Base-by-base conservation (phyloP, 1,140 invertebrate species). In the Euura saliciscinereae region DNA sequence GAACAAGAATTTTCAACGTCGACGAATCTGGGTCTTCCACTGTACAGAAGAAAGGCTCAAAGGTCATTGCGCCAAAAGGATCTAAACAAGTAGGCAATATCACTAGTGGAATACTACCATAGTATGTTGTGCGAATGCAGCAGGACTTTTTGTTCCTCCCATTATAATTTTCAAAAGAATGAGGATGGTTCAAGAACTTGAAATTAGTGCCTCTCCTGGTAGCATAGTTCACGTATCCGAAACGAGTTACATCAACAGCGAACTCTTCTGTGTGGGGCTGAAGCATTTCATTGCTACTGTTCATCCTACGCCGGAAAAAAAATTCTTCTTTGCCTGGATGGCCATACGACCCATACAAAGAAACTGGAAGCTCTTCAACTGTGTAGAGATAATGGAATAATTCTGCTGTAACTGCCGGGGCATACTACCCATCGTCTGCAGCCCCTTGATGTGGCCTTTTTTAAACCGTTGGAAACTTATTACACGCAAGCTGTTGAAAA, bases 1-100 rank as follows among this genome's bases (percentile, higher is more conserved):
- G 82, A 28, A 72, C 74, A 43, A 72, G 78, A 71, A 86, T 88
- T 43, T 88, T 78, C 69, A 89, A 89, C 75, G 75, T 82, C 10
- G 85, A 86, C 68, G 83, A 85, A 72, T 79, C 76, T 65, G 83
- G 80, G 13, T 76, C 78, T 44, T 77, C 73, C 44, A 79, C 72
- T 70, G 75, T 86, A 66, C 78, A 84, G 75, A 28, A 78, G 82
- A 75, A 74, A 75, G 78, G 81, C 46, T 7, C 46, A 51, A 51
- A 51, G 11, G 11, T 8, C 11, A 51, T 8, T 51, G 6, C 7
- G 46, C 46, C 6, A 51, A 11, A 42, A 74, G 73, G 28, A 28
- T 28, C 0, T 28, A 28, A 28, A 28, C 28, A 28, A 28, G 28
- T 28, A 28, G 28, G 28, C 28, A 28, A 28, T 28, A 72, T 70